These are phyloP conservation scores for Bhutanitis thaidina DNA, from an alignment of 2,888 invertebrate genomes.

Conservation along the genomic window DNA sequence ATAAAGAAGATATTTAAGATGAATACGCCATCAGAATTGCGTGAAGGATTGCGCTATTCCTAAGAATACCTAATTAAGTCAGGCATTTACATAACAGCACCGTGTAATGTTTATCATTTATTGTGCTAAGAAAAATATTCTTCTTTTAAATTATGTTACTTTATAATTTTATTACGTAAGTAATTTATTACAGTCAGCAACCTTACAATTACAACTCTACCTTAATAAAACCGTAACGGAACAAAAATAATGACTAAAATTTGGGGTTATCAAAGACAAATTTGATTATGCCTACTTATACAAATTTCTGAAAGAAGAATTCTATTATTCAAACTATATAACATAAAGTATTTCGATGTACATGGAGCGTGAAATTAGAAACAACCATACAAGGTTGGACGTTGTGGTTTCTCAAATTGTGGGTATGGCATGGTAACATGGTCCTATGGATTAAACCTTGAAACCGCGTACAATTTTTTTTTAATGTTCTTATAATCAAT, in stretches of 20 bases:
- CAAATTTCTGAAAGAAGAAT: conserved; percentile 23
- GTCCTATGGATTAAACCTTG: background rate
- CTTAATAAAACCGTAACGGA: conserved; percentile 2
- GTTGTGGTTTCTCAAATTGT: conserved; percentile 21
- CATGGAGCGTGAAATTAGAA: conserved; percentile 52
- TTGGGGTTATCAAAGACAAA: conserved; percentile 10
- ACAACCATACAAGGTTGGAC: conserved; percentile 32
- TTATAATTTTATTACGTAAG: background rate
- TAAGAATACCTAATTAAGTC: too few species aligned
- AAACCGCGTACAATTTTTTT: background rate
- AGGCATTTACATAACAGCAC: too few species aligned
- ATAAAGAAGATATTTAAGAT: too few species aligned
- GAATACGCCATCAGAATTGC: too few species aligned
- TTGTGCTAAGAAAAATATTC: too few species aligned
- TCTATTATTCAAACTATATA: conserved; percentile 26
- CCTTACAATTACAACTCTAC: background rate
- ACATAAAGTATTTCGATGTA: conserved; percentile 41
- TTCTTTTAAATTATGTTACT: too few species aligned
- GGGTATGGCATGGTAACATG: background rate
- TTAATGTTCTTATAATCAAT: background rate
- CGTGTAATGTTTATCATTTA: too few species aligned
- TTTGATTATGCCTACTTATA: conserved; percentile 9
- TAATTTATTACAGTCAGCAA: background rate
- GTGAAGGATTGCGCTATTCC: too few species aligned
- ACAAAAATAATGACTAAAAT: conserved; percentile 1